Percentiles rank a stretch among this genome's conserved stretches.
Conservation (phyloP, 2,797 vertebrate genomes). For the Craterocephalus amniculus region DNA sequence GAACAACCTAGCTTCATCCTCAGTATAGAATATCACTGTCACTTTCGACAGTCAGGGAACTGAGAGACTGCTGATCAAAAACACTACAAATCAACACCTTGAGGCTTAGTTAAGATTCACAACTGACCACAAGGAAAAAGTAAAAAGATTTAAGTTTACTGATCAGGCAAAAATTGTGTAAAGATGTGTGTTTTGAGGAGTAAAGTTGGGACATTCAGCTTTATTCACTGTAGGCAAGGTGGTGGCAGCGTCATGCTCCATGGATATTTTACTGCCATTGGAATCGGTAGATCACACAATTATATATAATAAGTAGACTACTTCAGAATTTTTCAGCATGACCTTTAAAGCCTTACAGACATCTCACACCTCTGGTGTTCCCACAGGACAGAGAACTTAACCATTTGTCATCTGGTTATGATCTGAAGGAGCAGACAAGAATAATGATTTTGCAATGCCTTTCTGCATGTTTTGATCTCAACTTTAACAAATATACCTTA, state of each 20-base stretch:
- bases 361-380: too few relatives aligned
- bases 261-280: not conserved
- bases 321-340: not conserved
- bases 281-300: not conserved
- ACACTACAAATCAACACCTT: not conserved
- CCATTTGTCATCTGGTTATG: too few relatives aligned
- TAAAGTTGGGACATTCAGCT: not conserved
- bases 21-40: not conserved
- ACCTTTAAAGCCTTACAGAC: not conserved
- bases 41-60: not conserved
- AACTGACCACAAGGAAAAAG: not conserved
- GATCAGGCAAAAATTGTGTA: not conserved
- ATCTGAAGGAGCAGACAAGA: too few relatives aligned
- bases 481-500: not conserved
- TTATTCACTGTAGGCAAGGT: not conserved
- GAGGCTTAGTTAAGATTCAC: not conserved
- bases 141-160: too few relatives aligned
- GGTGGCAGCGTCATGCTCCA: not conserved
- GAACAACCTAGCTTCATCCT: not conserved
- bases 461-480: too few relatives aligned
- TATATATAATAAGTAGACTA: not conserved
- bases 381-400: too few relatives aligned
- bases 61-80: not conserved
- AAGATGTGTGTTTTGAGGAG: not conserved
- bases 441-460: too few relatives aligned